Percentiles rank a stretch among this genome's conserved stretches.
These are phyloP conservation scores for Anabacerthia variegaticeps DNA, from an alignment of 2,797 vertebrate genomes.

Conservation along the genomic window DNA sequence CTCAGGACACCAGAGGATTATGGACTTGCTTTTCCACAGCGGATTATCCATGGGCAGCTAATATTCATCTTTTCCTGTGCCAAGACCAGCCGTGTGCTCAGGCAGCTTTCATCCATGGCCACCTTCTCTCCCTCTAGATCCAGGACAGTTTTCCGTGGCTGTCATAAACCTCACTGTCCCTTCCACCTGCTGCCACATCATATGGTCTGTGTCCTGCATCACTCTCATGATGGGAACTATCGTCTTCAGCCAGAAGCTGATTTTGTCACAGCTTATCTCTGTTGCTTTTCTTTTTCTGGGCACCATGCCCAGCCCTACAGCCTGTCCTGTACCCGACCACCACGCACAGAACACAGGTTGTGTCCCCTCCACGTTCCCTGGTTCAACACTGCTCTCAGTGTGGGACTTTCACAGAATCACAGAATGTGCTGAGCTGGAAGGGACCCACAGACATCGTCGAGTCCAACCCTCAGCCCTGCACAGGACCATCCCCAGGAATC, in stretches of 20 bases:
- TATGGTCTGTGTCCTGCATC: not conserved
- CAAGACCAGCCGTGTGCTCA: not conserved
- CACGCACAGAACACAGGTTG: rapidly evolving
- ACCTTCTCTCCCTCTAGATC: not conserved
- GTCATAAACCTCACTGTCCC: not conserved
- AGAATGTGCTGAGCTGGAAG: not conserved
- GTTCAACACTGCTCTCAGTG: not conserved
- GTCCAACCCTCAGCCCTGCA: not conserved
- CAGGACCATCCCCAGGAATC: not conserved
- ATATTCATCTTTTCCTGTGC: not conserved
- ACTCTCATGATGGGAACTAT: not conserved
- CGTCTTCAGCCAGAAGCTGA: not conserved
- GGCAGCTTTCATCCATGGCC: not conserved
- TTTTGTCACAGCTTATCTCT: not conserved
- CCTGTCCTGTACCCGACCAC: not conserved
- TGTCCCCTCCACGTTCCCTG: not conserved
- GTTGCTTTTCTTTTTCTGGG: not conserved
- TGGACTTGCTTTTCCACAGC: not conserved
- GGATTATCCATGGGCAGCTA: not conserved
- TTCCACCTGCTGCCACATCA: not conserved
- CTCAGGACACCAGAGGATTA: not conserved
- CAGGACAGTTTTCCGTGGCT: not conserved
- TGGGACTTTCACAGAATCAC: not conserved
- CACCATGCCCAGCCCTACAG: not conserved
- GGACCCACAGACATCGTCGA: not conserved